Conservation (phyloP, 2,113 vertebrate species). For the Tychaedon coryphoeus region DNA sequence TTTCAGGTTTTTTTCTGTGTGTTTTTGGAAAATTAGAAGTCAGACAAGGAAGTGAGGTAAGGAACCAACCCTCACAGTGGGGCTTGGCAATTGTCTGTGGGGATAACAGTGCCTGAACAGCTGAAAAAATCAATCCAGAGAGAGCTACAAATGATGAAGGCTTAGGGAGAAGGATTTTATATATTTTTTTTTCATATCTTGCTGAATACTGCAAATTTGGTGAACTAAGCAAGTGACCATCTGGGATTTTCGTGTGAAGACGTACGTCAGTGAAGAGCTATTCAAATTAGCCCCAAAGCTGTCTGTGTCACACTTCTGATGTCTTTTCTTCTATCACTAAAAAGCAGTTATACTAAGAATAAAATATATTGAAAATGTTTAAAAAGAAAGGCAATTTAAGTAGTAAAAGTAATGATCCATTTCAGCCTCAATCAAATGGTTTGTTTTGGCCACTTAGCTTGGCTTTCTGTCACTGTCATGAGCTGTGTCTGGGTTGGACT, state of each 20-base stretch:
- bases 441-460: slow-evolving; percentile 21
- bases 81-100: not conserved
- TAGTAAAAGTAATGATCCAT: not conserved
- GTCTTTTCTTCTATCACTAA: not conserved
- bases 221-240: not conserved
- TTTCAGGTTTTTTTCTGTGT: not conserved
- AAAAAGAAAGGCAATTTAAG: not conserved
- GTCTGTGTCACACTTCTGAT: not conserved
- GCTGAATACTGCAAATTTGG: not conserved
- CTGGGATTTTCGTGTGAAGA: not conserved
- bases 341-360: not conserved
- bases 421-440: not conserved
- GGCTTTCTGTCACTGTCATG: not conserved
- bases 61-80: not conserved
- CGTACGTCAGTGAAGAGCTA: not conserved
- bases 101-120: not conserved
- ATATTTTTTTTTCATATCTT: not conserved
- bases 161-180: not conserved
- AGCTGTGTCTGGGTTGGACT: not conserved
- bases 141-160: not conserved
- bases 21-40: not conserved
- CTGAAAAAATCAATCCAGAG: not conserved
- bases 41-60: not conserved
- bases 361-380: not conserved
- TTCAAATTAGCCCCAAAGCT: not conserved